Evolutionary conservation across 2,113 vertebrate species (phyloP).

Genomic region (Tamias sibiricus): DNA sequence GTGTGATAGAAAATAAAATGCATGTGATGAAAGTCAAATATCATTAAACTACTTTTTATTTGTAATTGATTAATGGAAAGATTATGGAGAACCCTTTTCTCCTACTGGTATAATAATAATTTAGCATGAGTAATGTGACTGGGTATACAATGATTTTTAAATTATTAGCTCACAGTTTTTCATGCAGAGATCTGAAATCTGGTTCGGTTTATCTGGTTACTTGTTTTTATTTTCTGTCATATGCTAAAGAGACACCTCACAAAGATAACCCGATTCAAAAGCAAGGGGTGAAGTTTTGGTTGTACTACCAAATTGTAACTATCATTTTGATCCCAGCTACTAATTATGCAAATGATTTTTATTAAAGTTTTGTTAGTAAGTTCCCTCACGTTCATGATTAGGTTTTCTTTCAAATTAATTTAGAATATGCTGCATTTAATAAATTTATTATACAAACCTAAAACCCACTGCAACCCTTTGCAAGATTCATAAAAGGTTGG

Average conservation of each 20-base stretch:
- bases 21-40: neutral
- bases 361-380: neutral
- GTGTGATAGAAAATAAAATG: neutral
- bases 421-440: neutral
- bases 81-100: neutral
- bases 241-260: neutral
- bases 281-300: neutral
- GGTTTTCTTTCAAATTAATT: neutral
- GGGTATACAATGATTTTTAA: neutral
- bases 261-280: neutral
- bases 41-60: neutral
- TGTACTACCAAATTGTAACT: neutral
- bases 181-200: neutral
- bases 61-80: neutral
- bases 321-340: neutral
- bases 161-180: neutral
- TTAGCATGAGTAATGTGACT: neutral
- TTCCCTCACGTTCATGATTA: neutral
- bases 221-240: neutral
- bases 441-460: neutral
- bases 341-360: neutral
- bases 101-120: neutral
- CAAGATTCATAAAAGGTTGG: neutral
- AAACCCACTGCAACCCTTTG: neutral
- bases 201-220: neutral